A percentile compares a stretch with the other conserved stretches of the same genome.
Conservation (phyloP, 2,888 invertebrate species). For the Scaptomyza flava region DNA sequence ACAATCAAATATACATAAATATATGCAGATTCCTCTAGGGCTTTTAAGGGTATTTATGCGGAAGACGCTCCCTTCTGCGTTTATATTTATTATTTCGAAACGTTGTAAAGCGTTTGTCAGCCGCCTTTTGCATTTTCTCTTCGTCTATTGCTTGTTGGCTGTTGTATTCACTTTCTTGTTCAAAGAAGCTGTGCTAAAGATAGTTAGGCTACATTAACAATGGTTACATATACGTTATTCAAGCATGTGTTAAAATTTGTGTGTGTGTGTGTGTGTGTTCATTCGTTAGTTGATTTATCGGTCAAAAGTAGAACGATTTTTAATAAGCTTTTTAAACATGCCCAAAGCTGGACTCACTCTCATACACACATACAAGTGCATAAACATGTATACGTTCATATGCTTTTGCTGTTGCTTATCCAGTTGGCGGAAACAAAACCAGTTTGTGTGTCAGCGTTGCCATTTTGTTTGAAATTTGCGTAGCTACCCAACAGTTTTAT, state of each 20-base stretch:
- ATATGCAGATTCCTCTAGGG: too few species aligned
- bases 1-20: too few species aligned
- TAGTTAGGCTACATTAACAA: not conserved
- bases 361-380: slow-evolving; percentile 12
- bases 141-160: not conserved
- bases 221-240: not conserved
- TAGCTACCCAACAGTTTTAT: slow-evolving; percentile 28
- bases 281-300: slow-evolving; percentile 73
- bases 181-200: not conserved
- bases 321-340: slow-evolving; percentile 44
- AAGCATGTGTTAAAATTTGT: slow-evolving; percentile 7
- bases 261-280: slow-evolving; percentile 39
- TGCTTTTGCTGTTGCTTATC: slow-evolving; percentile 35
- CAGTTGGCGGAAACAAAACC: slow-evolving; percentile 51
- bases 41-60: too few species aligned
- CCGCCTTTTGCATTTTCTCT: not conserved
- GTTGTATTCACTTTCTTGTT: not conserved
- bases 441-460: slow-evolving; percentile 63
- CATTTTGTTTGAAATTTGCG: slow-evolving; percentile 63
- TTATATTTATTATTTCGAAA: too few species aligned
- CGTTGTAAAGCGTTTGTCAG: too few species aligned
- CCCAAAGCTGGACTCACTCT: slow-evolving; percentile 31
- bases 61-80: too few species aligned
- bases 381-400: too few species aligned
- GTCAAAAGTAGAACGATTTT: slow-evolving; percentile 59